Percentiles rank a stretch among this genome's conserved stretches.
Conservation (phyloP, 2,888 invertebrate species). For the Melanophora roralis region DNA sequence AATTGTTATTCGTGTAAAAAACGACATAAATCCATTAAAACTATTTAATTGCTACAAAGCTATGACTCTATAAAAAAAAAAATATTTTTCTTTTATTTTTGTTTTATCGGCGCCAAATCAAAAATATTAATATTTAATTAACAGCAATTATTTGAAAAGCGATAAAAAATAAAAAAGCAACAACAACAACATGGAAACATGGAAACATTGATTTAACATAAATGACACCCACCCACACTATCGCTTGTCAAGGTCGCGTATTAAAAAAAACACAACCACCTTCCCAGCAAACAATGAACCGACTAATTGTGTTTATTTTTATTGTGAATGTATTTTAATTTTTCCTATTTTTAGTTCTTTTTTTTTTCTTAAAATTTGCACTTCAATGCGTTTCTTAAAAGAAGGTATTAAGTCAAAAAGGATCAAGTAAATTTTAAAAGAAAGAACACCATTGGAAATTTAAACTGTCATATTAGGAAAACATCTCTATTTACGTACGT, state of each 20-base stretch:
- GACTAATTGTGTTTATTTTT: background rate
- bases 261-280: background rate
- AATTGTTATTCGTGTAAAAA: too few species aligned
- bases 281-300: background rate
- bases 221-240: background rate
- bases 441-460: background rate
- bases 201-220: background rate
- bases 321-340: background rate
- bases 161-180: background rate
- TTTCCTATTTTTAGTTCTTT: background rate
- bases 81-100: too few species aligned
- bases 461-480: background rate
- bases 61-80: too few species aligned
- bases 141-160: conserved; percentile 13
- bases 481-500: background rate
- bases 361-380: background rate
- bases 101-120: too few species aligned
- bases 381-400: background rate
- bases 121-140: conserved; percentile 3
- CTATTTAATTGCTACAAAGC: background rate
- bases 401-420: background rate
- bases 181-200: background rate
- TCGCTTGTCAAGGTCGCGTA: background rate
- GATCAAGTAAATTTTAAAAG: background rate
- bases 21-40: too few species aligned